Evolutionary conservation across 37 sponge, comb jelly and placozoan species (phyloP).

Genomic region (Beroe ovata): DNA sequence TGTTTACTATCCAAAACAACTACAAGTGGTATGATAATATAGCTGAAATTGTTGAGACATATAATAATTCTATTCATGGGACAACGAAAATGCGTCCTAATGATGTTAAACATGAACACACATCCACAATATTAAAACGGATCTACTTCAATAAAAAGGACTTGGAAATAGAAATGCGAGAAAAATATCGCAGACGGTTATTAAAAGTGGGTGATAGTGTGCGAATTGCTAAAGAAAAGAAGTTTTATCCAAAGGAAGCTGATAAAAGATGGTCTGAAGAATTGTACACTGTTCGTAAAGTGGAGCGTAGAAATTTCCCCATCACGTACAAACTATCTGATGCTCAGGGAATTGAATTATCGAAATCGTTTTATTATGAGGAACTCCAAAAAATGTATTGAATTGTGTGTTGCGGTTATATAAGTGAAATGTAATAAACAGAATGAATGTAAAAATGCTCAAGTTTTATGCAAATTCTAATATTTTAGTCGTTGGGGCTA

Average conservation of each 20-base stretch:
- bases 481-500: constrained; percentile 55
- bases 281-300: constrained; percentile 9
- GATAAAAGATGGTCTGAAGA: constrained; percentile 1
- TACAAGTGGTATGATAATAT: neutral
- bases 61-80: constrained; percentile 8
- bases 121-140: neutral
- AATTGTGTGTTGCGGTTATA: neutral
- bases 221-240: neutral
- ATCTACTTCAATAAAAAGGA: neutral
- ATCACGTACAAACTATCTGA: constrained; percentile 11
- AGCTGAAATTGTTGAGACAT: neutral
- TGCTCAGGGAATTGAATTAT: neutral
- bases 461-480: constrained; percentile 63
- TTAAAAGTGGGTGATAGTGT: constrained; percentile 6
- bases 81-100: neutral
- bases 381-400: constrained; percentile 25
- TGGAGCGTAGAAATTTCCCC: constrained; percentile 5
- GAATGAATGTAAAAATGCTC: neutral
- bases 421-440: neutral
- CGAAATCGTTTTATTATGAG: constrained; percentile 7
- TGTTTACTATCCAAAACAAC: neutral
- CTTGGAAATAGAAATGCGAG: neutral
- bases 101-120: constrained; percentile 17
- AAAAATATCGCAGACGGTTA: constrained; percentile 8
- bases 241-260: neutral